Evolutionary conservation across 2,113 vertebrate species (phyloP), one percentile per base, ranked within the genome.

Genomic region (Seriola dumerili): DNA sequence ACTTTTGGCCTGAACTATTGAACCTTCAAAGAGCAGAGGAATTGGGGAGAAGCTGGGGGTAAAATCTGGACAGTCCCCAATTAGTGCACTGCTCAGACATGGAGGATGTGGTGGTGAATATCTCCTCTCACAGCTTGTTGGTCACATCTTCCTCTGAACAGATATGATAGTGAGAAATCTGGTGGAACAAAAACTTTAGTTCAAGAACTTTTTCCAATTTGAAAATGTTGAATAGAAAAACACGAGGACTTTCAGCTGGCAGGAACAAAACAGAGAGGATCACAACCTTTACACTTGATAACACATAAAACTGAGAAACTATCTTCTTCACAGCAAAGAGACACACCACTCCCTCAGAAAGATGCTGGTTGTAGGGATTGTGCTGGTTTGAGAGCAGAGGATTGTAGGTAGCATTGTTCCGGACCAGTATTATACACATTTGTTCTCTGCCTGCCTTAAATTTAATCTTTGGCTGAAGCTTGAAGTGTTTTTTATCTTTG

Each of bases 401-500:
- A 71, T 54, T 80, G 44, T 12, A 57, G 52, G 67, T 54, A 58
- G 69, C 70, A 57, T 59, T 8, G 16, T 67, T 85, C 59, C 54
- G 59, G 34, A 77, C 5, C 64, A 42, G 40, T 59, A 74, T 73
- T 74, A 71, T 59, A 83, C 72, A 77, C 83, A 80, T 85, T 76
- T 65, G 25, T 89, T 76, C 62, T 63, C 68, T 21, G 57, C 29
- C 52, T 50, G 63, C 17, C 81, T 81, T 23, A 48, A 83, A 88
- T 89, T 17, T 36, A 74, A 88, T 86, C 79, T 80, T 85, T 46
- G 32, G n/a, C 32, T 52, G 52, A 38, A 75, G 62, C 52, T 72
- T 59, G 23, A 69, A 66, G 81, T 81, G 16, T 85, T 85, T 68
- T 29, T 92, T 78, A 83, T 86, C 81, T 81, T 40, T 2, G n/a